Base-by-base conservation (phyloP, 2,113 vertebrate species). In the Taurulus bubalis region DNA sequence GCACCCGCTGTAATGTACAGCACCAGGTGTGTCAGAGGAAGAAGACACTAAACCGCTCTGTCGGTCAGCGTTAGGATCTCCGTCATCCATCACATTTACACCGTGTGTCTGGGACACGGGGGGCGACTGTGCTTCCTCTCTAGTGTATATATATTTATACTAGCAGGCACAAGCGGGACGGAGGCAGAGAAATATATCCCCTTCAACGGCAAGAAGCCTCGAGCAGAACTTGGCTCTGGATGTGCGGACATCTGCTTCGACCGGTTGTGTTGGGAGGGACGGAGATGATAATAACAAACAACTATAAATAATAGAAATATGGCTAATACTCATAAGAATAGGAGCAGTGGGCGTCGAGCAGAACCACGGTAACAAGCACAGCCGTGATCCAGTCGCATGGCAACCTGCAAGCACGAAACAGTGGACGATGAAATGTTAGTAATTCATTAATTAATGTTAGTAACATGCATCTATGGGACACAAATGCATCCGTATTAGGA, bases 11-110 rank as follows among this genome's bases (percentile, higher is more conserved):
- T 82, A 64, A 80, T 76, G 67, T 79, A 76, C 80, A 83, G 76
- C 70, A 76, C 85, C 93, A 90, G 89, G 88, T 93, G 92, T 85
- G 53, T 64, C 9, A 34, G 82, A 76, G 42, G 72, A 75, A 38
- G 24, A 64, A 34, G 38, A 59, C 22, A 26, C 63, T 67, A 3
- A 74, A 76, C 42, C 26, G 32, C 26, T 36, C 1, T n/a, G 56
- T 75, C 71, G 64, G 66, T 56, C 77, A 77, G 24, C 15, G 16
- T 51, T 15, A 62, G 63, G n/a, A 58, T 32, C 42, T 68, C 71
- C 24, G 36, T 38, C 58, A 67, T 82, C 47, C 76, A 71, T 89
- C 68, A 71, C 65, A 69, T 84, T 77, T 69, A 60, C 58, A 70
- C 65, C 58, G 47, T 71, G 47, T 83, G 74, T 67, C 58, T 71